Percentiles rank a stretch among this genome's conserved stretches.
phyloP scores from a whole-genome alignment of 2,797 vertebrate species.

The Cuniculus paca region DNA sequence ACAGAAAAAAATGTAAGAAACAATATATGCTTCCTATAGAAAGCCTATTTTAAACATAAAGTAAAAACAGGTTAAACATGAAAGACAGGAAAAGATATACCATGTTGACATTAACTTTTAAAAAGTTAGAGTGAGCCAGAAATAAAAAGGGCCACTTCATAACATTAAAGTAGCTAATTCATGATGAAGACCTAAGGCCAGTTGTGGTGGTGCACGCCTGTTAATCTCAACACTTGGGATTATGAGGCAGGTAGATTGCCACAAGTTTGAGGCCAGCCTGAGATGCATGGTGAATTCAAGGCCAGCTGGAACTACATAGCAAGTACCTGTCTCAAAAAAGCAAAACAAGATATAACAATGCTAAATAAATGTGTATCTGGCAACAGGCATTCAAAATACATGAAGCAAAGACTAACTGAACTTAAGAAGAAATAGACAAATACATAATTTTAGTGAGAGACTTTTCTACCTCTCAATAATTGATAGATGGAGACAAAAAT shows the following conservation, averaged over 20 bases:
- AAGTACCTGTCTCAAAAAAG: no score
- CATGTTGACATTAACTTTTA: conserved; percentile 31
- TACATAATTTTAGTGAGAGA: neutral
- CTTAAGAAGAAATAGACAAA: conserved; percentile 12
- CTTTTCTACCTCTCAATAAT: neutral
- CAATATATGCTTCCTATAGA: neutral
- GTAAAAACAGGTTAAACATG: conserved; percentile 15
- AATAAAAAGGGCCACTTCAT: neutral
- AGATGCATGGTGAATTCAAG: no score
- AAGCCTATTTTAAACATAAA: conserved; percentile 45
- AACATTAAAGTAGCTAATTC: conserved; percentile 18
- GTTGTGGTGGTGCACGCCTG: no score
- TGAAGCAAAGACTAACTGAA: conserved; percentile 42
- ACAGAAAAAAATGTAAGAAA: neutral
- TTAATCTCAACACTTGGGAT: no score
- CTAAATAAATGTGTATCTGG: neutral
- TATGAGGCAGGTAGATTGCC: no score
- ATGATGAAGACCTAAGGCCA: neutral
- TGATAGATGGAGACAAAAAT: conserved; percentile 25
- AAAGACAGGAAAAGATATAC: conserved; percentile 21
- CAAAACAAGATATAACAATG: neutral
- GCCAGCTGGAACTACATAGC: no score
- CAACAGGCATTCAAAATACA: conserved; percentile 42
- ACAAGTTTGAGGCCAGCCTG: no score
- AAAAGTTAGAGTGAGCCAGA: conserved; percentile 3